Evolutionary conservation across 2,113 vertebrate genomes (phyloP), one percentile per base, ranked within the genome.

Genomic region (Pseudopipra pipra): DNA sequence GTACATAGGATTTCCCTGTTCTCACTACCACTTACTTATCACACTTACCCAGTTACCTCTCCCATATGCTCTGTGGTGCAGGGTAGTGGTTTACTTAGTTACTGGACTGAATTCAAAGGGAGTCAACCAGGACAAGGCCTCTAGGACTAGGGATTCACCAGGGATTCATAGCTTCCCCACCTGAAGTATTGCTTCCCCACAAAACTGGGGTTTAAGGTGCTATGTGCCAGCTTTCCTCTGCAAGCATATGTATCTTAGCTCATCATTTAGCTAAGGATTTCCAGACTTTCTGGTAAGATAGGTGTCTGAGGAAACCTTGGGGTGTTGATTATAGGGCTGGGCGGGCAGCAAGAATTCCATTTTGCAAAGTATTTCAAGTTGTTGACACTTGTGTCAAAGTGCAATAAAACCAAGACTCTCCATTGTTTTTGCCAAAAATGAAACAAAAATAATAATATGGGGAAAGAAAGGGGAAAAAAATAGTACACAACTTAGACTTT

Each of bases 351-450:
- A 82, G 65, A 78, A 94, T 91, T 89, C 66, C 20, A 65, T 82
- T 95, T 91, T 49, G 44, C 55, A 59, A 90, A 94, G 68, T 89
- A 95, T 89, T 84, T 93, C 67, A 58, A 88, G 71, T 79, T 93
- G 88, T 88, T 61, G 85, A 94, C 15, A 4, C 46, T 90, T 30
- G 35, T 83, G 94, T 90, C 71, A 47, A 91, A 95, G 92, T 52
- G 46, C 87, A 94, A 28, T 68, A 59, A 91, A 90, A 70, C 31
- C 82, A 79, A 74, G 92, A 62, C 67, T 83, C 85, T 74, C 66
- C 54, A 73, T 4, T 76, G 62, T n/a, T 95, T 92, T 61, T 94
- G 71, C 80, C 76, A 91, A 87, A 93, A 88, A 74, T 44, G 79
- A 92, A 95, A 87, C 62, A 21, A 78, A 82, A 91, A 74, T 62